phyloP scores from a whole-genome alignment of 1,140 invertebrate genomes.

The Phenacoccus solenopsis region DNA sequence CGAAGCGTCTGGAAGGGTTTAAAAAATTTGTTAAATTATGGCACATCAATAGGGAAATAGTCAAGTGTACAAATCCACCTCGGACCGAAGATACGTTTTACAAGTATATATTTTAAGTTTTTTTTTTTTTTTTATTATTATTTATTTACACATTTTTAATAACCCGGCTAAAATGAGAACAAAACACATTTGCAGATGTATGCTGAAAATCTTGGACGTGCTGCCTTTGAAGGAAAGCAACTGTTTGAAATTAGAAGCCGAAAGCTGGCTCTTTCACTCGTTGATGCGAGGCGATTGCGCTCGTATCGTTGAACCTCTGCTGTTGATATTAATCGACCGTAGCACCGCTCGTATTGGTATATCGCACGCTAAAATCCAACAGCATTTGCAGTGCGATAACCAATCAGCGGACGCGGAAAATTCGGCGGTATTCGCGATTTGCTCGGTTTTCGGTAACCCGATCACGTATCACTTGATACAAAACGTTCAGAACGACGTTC shows the following conservation, averaged over 20 bases:
- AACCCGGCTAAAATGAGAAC: slow-evolving; percentile 8
- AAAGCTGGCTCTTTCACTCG: slow-evolving; percentile 58
- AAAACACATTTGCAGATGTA: slow-evolving; percentile 43
- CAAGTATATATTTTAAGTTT: slow-evolving; percentile 25
- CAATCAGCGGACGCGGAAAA: not conserved
- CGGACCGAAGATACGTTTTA: slow-evolving; percentile 29
- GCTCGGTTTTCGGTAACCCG: not conserved
- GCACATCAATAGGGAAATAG: slow-evolving; percentile 60
- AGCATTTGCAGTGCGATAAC: not conserved
- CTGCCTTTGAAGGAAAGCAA: slow-evolving; percentile 51
- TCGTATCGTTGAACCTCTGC: slow-evolving; percentile 63
- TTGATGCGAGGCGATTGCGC: slow-evolving; percentile 62
- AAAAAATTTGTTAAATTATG: slow-evolving; percentile 63
- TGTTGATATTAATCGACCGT: slow-evolving; percentile 64
- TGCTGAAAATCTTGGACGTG: slow-evolving; percentile 66
- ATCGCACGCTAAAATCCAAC: slow-evolving; percentile 58
- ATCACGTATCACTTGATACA: not conserved
- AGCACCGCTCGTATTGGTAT: slow-evolving; percentile 75
- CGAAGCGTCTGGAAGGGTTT: slow-evolving; percentile 47
- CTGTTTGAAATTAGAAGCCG: slow-evolving; percentile 52
- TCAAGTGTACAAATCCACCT: slow-evolving; percentile 26
- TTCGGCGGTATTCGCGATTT: not conserved
- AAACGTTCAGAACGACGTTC: not conserved
- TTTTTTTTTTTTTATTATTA: not conserved
- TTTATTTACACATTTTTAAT: not conserved